Percentiles rank a stretch among this genome's conserved stretches.
Conservation (phyloP, 2,797 vertebrate species). For the Knipowitschia caucasica region DNA sequence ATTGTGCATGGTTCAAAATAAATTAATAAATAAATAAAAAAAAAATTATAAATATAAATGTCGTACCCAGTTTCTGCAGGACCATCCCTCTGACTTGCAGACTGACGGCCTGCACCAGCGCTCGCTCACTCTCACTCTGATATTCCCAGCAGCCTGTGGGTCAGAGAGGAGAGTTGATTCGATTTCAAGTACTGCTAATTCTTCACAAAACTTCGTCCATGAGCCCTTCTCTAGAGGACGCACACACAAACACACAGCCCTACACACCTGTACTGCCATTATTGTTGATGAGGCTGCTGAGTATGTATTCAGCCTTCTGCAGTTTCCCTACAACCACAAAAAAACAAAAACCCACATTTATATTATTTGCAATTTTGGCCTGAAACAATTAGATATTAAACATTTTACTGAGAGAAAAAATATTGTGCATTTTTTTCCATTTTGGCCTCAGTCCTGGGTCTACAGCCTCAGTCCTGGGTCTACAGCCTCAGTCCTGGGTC, state of each 20-base stretch:
- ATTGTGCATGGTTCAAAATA: background rate
- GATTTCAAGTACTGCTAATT: too few relatives aligned
- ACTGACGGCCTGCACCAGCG: conserved; percentile 89
- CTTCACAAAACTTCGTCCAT: too few relatives aligned
- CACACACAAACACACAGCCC: too few relatives aligned
- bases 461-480: too few relatives aligned
- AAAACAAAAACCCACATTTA: background rate
- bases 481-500: too few relatives aligned
- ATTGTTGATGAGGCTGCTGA: conserved; percentile 86
- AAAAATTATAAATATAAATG: background rate
- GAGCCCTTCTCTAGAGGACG: too few relatives aligned
- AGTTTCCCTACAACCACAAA: conserved; percentile 81
- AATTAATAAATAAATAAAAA: too few relatives aligned
- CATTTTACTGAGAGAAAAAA: too few relatives aligned
- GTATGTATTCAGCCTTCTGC: conserved; percentile 90
- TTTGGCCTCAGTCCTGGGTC: too few relatives aligned
- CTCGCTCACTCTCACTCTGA: conserved; percentile 75
- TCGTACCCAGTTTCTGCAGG: conserved; percentile 89
- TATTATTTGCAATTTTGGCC: background rate
- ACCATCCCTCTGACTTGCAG: conserved; percentile 91
- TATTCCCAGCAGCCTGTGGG: conserved; percentile 87
- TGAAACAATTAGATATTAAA: too few relatives aligned
- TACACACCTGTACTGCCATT: conserved; percentile 81
- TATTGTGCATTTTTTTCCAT: too few relatives aligned
- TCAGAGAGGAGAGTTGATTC: too few relatives aligned